These are phyloP conservation scores for Excalfactoria chinensis DNA, from an alignment of 2,113 vertebrate species.

Conservation along the genomic window DNA sequence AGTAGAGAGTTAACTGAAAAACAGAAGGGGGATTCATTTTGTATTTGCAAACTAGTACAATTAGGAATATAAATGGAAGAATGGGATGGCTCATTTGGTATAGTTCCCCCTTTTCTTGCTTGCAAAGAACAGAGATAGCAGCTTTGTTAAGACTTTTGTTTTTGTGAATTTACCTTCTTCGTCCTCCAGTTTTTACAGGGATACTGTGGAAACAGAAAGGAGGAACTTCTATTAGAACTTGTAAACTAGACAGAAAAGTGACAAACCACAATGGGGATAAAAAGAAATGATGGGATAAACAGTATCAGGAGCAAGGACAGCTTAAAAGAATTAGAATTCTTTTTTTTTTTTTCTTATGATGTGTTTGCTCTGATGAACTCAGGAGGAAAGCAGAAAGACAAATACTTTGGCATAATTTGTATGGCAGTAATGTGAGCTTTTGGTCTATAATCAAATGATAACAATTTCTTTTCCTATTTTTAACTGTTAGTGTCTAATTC, in stretches of 20 bases:
- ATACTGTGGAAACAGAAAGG: background rate
- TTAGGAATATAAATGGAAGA: background rate
- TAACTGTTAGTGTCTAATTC: background rate
- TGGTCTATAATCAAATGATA: background rate
- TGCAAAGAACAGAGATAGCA: background rate
- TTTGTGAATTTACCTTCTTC: background rate
- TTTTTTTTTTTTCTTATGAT: background rate
- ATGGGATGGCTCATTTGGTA: rapidly evolving
- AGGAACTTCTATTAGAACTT: background rate
- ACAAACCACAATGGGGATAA: background rate
- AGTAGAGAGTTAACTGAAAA: background rate
- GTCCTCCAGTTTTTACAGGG: background rate
- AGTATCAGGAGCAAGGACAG: background rate
- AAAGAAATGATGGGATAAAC: background rate
- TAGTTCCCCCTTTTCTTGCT: background rate
- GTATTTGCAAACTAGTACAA: background rate
- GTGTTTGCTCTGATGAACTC: background rate
- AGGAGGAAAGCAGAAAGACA: background rate
- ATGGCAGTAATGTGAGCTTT: background rate
- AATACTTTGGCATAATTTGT: background rate
- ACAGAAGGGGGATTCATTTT: background rate
- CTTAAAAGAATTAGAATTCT: background rate
- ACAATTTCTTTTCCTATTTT: background rate
- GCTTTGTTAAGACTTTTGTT: background rate
- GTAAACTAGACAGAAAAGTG: background rate